Conservation (phyloP, 1,140 invertebrate species). For the Psilanteris sp. region DNA sequence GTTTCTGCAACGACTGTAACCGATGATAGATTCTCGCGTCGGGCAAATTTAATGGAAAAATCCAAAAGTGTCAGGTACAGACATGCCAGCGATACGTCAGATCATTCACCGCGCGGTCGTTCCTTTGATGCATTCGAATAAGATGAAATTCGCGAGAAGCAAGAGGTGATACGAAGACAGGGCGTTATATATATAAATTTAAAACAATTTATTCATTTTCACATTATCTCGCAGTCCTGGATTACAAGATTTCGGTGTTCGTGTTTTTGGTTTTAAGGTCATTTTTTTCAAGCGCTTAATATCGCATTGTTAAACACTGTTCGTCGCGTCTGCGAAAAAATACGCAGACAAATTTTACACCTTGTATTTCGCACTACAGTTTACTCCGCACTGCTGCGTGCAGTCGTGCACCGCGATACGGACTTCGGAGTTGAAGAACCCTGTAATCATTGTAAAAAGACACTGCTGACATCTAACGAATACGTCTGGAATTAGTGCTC, state of each 20-base stretch:
- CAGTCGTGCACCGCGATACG: no score
- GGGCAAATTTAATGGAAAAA: conserved; percentile 80
- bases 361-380: no score
- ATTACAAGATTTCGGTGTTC: no score
- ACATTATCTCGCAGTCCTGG: no score
- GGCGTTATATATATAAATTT: conserved; percentile 32
- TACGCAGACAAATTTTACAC: no score
- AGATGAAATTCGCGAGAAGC: conserved; percentile 48
- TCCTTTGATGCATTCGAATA: conserved; percentile 59
- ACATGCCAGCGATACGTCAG: conserved; percentile 77
- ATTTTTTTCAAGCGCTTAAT: no score
- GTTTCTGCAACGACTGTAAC: conserved; percentile 73
- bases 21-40: conserved; percentile 78
- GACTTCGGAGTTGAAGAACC: conserved; percentile 35
- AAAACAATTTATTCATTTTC: no score
- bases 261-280: no score
- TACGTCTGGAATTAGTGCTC: conserved; percentile 19
- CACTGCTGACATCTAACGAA: conserved; percentile 71
- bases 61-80: conserved; percentile 78
- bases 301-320: no score
- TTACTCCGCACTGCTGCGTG: no score
- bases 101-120: conserved; percentile 71
- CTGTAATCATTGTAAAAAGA: conserved; percentile 65
- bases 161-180: conserved; percentile 30
- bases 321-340: no score